Evolutionary conservation across 2,888 invertebrate species (phyloP), one percentile per base, ranked within the genome.

Genomic region (Argynnis bischoffii): DNA sequence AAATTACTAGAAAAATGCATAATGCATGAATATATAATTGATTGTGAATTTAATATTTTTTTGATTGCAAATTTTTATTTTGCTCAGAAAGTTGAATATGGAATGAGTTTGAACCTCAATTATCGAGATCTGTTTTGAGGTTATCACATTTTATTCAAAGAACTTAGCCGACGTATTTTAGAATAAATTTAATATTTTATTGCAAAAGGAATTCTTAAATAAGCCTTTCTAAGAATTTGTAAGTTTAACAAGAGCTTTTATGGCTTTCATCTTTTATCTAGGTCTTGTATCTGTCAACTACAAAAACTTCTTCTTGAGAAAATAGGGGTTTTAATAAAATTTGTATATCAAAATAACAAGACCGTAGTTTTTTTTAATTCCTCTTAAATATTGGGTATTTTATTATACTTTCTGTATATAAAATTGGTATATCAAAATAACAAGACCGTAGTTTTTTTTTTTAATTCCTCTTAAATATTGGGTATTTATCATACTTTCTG

Each of bases 141-240:
- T 15, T 61, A 53, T 0, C 16, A 15, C 18, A 50, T 41, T 51
- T 14, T 35, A 35, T 15, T 51, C 35, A 41, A 53, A 18, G 61
- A 51, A 61, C 35, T 18, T 53, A 35, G 8, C 16, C 16, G 35
- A 41, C 41, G 14, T 51, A 13, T 35, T 41, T 61, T 18, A 15
- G 50, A 51, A 53, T 15, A 51, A 51, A 51, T 53, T 61, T 35
- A 61, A 53, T 53, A 61, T 61, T 61, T 51, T 21, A 18, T 35
- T 53, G 50, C 53, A 18, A 18, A 35, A 18, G 5, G 5, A 14
- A 18, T 61, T 61, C 31, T 26, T 31, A 61, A 60, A 61, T 51
- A 51, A 61, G 35, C 61, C 50, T 51, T 18, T 35, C 50, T 41
- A 51, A 61, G 16, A 61, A 61, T 61, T 61, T 61, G 50, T 35